Base-by-base conservation (phyloP, 2,888 invertebrate genomes). In the Chirona hameri region DNA sequence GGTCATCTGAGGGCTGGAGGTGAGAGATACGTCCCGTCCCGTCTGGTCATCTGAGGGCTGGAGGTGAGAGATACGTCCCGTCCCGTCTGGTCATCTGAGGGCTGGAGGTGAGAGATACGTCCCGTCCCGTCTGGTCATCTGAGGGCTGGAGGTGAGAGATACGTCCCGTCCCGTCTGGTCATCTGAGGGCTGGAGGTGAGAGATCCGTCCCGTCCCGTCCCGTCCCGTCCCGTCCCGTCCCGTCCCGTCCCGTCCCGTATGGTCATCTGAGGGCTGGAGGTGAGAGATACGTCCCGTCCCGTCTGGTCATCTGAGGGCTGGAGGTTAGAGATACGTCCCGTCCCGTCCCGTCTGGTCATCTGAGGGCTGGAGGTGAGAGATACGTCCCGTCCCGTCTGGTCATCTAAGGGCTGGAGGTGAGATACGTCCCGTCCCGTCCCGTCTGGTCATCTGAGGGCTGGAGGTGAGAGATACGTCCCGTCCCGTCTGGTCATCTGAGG, bases 21-120 rank as follows among this genome's bases (percentile, higher is more conserved):
- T 93, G 88, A 86, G 86, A 84, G 79, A 76, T 29, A 81, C 81
- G 7, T 15, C 15, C 10, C 52, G 46, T 46, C n/a, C 24, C 60
- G 60, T n/a, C n/a, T 60, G 60, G 0, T 24, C 60, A 52, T 52
- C 52, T 1, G 52, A 52, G 12, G 52, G 97, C 48, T 99, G 98
- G 98, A 91, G 94, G 93, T 93, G 88, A 86, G 86, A 84, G 79
- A 76, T 29, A 81, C 81, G 7, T 15, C 15, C 10, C 52, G 46
- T 46, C n/a, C 24, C 60, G 60, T n/a, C n/a, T 60, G 60, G 0
- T 24, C 60, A 52, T 52, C 52, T 1, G 52, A 52, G 12, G 52
- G 97, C 48, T 99, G 98, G 98, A 91, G 94, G 93, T 93, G 88
- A 86, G 86, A 84, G 79, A 76, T 29, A 81, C 81, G 7, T 15